phyloP scores from a whole-genome alignment of 2,888 invertebrate species.

The Drosophila pseudotakahashii region DNA sequence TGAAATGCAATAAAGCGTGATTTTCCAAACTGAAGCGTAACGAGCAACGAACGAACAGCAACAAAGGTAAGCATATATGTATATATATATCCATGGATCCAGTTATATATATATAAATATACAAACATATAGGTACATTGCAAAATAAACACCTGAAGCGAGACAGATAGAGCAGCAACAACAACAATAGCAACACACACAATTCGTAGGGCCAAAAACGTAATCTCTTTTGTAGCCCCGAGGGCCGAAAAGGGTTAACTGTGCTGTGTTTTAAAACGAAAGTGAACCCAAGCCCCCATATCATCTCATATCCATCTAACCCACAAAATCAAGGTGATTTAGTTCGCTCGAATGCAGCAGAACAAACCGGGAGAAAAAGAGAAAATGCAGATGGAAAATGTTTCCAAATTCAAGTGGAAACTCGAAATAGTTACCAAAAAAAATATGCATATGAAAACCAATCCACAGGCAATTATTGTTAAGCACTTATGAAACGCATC shows the following conservation, averaged over 20 bases:
- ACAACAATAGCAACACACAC: constrained; percentile 7
- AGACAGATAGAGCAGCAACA: constrained; percentile 23
- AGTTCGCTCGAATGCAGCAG: constrained; percentile 17
- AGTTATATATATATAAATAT: neutral
- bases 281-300: constrained; percentile 18
- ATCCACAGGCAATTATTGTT: neutral
- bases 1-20: constrained; percentile 69
- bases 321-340: constrained; percentile 37
- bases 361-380: neutral
- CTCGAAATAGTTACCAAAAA: neutral
- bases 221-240: constrained; percentile 10
- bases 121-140: constrained; percentile 13
- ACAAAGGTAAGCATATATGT: constrained; percentile 8
- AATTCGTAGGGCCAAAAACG: constrained; percentile 18
- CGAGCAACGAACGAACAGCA: constrained; percentile 34
- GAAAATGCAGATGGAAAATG: constrained; percentile 10
- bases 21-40: constrained; percentile 56
- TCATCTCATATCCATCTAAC: constrained; percentile 10
- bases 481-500: constrained; percentile 11
- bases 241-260: constrained; percentile 20
- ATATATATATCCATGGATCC: neutral
- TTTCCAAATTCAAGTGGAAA: constrained; percentile 5
- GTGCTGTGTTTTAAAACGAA: constrained; percentile 18
- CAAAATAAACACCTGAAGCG: constrained; percentile 42
- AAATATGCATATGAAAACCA: neutral